Percentiles rank a stretch among this genome's conserved stretches.
phyloP scores from a whole-genome alignment of 1,140 invertebrate genomes.

The Portunus trituberculatus region DNA sequence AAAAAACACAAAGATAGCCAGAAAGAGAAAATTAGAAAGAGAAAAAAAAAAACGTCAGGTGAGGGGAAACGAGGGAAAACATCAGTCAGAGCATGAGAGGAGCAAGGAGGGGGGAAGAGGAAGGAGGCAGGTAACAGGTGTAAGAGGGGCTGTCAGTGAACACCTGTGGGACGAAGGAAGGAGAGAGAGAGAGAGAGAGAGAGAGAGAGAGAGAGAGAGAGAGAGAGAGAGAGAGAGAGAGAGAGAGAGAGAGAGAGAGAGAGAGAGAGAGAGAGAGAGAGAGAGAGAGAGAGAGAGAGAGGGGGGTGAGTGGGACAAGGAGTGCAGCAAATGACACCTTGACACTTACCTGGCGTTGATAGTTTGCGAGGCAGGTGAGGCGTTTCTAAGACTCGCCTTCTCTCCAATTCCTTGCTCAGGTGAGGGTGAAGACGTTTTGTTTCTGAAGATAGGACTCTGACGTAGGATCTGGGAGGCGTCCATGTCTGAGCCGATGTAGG shows the following conservation, averaged over 20 bases:
- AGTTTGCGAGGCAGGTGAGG: not conserved
- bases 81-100: too few relatives aligned
- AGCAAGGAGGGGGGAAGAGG: not conserved
- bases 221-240: not conserved
- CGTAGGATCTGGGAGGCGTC: slow-evolving; percentile 62
- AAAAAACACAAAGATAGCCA: too few relatives aligned
- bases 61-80: too few relatives aligned
- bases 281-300: not conserved
- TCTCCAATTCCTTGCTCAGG: not conserved
- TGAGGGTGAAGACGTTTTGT: slow-evolving; percentile 35
- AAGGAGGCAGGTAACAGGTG: not conserved
- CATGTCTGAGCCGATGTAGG: slow-evolving; percentile 2
- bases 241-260: not conserved
- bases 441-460: slow-evolving; percentile 58
- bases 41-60: too few relatives aligned
- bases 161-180: not conserved
- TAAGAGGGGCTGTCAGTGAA: not conserved
- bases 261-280: not conserved
- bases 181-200: not conserved
- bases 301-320: not conserved
- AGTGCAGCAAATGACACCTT: not conserved
- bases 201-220: not conserved
- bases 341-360: slow-evolving; percentile 62
- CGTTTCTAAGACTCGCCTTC: not conserved
- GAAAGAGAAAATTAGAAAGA: too few relatives aligned